Percentiles rank a stretch among this genome's conserved stretches.
phyloP scores from a whole-genome alignment of 2,113 vertebrate genomes.

The Oceanodroma tethys region DNA sequence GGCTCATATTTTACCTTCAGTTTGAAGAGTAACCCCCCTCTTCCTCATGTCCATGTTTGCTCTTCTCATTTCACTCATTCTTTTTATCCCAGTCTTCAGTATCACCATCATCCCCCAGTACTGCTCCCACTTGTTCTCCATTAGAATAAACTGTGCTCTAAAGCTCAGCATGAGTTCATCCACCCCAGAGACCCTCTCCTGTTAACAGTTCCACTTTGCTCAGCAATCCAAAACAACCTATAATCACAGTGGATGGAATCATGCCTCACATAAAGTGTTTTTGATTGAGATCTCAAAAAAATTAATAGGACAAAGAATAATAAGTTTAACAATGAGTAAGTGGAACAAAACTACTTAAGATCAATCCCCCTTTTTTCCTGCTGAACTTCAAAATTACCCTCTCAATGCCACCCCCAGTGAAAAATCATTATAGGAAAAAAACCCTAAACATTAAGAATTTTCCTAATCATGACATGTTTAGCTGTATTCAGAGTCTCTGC shows the following conservation, averaged over 20 bases:
- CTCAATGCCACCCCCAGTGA: not conserved
- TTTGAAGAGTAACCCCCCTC: not conserved
- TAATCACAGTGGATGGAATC: not conserved
- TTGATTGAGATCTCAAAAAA: conserved; percentile 1
- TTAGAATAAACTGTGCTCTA: not conserved
- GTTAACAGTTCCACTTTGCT: not conserved
- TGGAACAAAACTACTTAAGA: conserved; percentile 50
- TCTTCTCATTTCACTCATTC: not conserved
- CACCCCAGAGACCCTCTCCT: not conserved
- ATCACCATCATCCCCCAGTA: not conserved
- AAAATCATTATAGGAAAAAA: not conserved
- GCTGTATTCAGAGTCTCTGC: conserved; percentile 1
- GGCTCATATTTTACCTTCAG: not conserved
- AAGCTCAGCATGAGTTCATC: not conserved
- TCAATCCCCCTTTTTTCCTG: conserved; percentile 40
- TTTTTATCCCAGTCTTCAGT: not conserved
- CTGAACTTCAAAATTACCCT: conserved; percentile 57
- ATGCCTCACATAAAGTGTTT: conserved; percentile 10
- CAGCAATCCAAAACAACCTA: not conserved
- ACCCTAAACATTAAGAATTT: not conserved
- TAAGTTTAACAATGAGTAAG: conserved; percentile 50
- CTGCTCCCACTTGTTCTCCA: not conserved
- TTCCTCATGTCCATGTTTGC: not conserved
- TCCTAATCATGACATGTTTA: conserved; percentile 9
- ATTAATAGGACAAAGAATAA: conserved; percentile 45